Evolutionary conservation across 1,140 invertebrate species (phyloP), one percentile per base, ranked within the genome.

Genomic region (Arctopsyche grandis): DNA sequence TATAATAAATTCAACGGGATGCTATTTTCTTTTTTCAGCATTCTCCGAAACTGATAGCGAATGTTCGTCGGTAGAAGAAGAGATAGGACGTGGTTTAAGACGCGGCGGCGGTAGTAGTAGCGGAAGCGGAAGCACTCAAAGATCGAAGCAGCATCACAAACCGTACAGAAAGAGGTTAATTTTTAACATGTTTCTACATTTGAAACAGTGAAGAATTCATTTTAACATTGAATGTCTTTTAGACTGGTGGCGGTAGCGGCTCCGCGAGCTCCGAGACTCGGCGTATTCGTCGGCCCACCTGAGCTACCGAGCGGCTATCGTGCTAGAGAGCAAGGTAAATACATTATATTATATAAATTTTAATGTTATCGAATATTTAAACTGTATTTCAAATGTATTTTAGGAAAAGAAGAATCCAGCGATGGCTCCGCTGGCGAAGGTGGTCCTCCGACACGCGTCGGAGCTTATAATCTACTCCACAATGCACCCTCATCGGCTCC

Each of bases 21-120:
- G 29, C 29, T 38, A 38, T 38, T 4, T 38, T 38, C 29, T 4
- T 38, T 38, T 38, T 83, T 29, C 84, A 93, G 93, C 93, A 63
- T 94, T 94, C 85, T 95, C 93, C 26, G 95, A 96, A 85, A 95
- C 94, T 19, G 95, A 97, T 85, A 97, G 94, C 82, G 96, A 96
- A 75, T 94, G 93, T 86, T 95, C 94, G 84, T 95, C 94, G 58
- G 86, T 93, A 60, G 95, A 96, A 84, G 93, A 77, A 89, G 93
- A 48, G 88, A 89, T 80, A 86, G 91, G 79, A 81, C 83, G 91
- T 91, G 80, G 91, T 91, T 48, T 93, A 93, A 80, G 89, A 91
- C 5, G 89, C 92, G 79, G 87, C 88, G 16, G 93, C 93, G 85
- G 90, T 90, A 22, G 93, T 90, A 83, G 91, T 94, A 94, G 85